Evolutionary conservation across 2,113 vertebrate genomes (phyloP), one percentile per base, ranked within the genome.

Genomic region (Nymphicus hollandicus): DNA sequence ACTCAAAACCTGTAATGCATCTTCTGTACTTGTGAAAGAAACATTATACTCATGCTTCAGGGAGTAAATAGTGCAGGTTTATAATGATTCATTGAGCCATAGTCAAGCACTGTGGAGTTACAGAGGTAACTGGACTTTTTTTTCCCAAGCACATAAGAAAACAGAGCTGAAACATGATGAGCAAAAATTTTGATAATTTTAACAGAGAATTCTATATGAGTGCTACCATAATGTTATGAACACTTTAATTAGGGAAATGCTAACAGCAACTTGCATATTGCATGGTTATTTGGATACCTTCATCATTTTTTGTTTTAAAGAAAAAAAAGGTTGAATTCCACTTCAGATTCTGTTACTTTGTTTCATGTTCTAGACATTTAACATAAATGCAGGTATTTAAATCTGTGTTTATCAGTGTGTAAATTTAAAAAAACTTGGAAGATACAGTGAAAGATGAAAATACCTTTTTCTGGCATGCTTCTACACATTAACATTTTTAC

Each of bases 51-150:
- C 33, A n/a, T 0, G 0, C 31, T 95, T 96, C 85, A 35, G 5
- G 12, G 71, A 43, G 86, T 44, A 95, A 94, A 87, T 74, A 41
- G 28, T 79, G 23, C 27, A n/a, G 68, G 31, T 96, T 92, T 95
- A 37, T 55, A 87, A 64, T 31, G 37, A 88, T 16, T 71, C 84
- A 77, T 31, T 86, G 35, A 70, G 16, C 27, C 7, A 71, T 43
- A 71, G 13, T 81, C 33, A 46, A 83, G 17, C 9, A 66, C 73
- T 95, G 33, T 80, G 27, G 78, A 95, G 47, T 56, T 47, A 44
- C 33, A 89, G 31, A 65, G 35, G 18, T 72, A 93, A 60, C 19
- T 24, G 73, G 9, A 68, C 17, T 37, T 5, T 17, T 80, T 65
- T 81, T 69, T 55, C 33, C 60, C 35, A 43, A 71, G 9, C 6